Percentiles rank a stretch among this genome's conserved stretches.
phyloP scores from a whole-genome alignment of 2,888 invertebrate genomes.

The Pinctada fucata region DNA sequence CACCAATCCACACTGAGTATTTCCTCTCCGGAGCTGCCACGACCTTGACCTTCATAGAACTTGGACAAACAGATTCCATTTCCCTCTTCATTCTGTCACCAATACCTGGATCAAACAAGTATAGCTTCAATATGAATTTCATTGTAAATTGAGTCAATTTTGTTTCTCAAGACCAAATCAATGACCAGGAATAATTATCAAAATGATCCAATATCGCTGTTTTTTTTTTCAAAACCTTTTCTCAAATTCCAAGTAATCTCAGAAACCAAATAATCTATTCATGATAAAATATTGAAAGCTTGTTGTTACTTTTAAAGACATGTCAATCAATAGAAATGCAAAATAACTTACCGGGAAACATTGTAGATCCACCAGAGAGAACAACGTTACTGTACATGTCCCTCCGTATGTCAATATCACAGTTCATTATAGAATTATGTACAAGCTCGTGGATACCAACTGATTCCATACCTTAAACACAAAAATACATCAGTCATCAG shows the following conservation, averaged over 20 bases:
- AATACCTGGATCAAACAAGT: slow-evolving; percentile 8
- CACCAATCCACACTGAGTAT: too few species aligned
- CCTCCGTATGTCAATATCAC: slow-evolving; percentile 71
- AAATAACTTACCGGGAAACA: slow-evolving; percentile 86
- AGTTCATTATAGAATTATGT: slow-evolving; percentile 70
- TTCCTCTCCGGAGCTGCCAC: slow-evolving; percentile 33
- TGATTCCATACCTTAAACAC: slow-evolving; percentile 21
- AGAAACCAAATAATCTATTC: too few species aligned
- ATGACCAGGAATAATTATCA: background rate
- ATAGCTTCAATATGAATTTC: background rate
- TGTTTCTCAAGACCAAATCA: too few species aligned
- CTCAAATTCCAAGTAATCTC: too few species aligned
- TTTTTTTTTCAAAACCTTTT: too few species aligned
- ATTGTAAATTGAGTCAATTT: too few species aligned
- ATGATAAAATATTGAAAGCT: too few species aligned
- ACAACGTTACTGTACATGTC: slow-evolving; percentile 79
- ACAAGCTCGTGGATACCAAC: slow-evolving; percentile 70
- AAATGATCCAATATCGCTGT: too few species aligned
- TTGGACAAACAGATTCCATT: slow-evolving; percentile 20
- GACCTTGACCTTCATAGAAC: slow-evolving; percentile 13
- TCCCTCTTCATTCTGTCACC: slow-evolving; percentile 30
- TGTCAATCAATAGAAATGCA: background rate
- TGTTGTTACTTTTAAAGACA: too few species aligned
- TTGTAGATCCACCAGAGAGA: slow-evolving; percentile 94
- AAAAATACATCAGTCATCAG: slow-evolving; percentile 52